Evolutionary conservation across 2,888 invertebrate species (phyloP).

Genomic region (Ophraella communa): DNA sequence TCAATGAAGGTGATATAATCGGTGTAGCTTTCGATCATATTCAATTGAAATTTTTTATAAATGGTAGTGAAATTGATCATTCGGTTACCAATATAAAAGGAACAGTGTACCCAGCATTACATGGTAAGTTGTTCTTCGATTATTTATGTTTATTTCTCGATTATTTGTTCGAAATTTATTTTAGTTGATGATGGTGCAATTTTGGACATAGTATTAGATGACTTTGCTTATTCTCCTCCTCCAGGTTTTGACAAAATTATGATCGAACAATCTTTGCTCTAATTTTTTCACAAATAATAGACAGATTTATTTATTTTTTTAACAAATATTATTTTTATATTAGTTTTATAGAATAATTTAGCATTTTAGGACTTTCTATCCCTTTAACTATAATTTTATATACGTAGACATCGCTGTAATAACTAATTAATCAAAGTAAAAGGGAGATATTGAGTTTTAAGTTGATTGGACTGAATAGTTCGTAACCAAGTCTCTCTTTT

Average conservation of each 20-base stretch:
- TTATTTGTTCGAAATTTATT: constrained; percentile 46
- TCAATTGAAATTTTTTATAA: constrained; percentile 92
- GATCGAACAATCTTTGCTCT: constrained; percentile 95
- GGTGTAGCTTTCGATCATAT: constrained; percentile 96
- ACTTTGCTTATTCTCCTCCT: constrained; percentile 83
- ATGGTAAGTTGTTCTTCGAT: constrained; percentile 70
- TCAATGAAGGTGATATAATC: constrained; percentile 92
- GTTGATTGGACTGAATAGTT: no score
- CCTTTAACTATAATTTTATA: no score
- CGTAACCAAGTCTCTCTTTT: no score
- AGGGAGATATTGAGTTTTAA: no score
- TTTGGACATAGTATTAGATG: constrained; percentile 90
- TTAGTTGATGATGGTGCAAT: constrained; percentile 97
- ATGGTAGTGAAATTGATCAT: constrained; percentile 86
- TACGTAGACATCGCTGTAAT: no score
- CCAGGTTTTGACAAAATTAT: constrained; percentile 93
- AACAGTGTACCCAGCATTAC: constrained; percentile 89
- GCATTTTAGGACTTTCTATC: neutral
- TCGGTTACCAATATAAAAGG: constrained; percentile 89
- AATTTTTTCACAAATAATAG: constrained; percentile 57
- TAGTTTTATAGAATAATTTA: neutral
- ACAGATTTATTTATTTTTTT: constrained; percentile 35
- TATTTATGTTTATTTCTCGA: neutral
- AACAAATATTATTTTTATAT: constrained; percentile 28
- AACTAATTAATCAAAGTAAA: no score